Evolutionary conservation across 2,888 invertebrate genomes (phyloP).

Genomic region (Pecten maximus): DNA sequence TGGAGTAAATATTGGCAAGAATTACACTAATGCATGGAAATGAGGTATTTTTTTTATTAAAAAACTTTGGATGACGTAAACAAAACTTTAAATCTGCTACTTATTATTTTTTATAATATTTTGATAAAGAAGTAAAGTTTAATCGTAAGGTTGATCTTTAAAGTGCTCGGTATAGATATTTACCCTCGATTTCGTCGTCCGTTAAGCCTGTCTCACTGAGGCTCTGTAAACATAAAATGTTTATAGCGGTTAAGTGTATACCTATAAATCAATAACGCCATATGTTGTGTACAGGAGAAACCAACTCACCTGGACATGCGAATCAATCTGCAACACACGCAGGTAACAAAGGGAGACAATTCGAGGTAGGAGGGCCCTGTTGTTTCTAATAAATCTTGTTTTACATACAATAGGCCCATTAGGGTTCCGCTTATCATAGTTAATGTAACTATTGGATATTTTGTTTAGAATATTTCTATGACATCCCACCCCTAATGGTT

Average conservation of each 20-base stretch:
- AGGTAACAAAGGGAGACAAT: neutral
- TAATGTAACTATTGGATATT: neutral
- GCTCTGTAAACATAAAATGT: neutral
- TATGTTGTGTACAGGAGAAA: neutral
- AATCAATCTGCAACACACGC: neutral
- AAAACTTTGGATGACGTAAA: too few relatives aligned
- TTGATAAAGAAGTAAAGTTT: too few relatives aligned
- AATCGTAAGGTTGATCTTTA: neutral
- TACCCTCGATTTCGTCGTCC: neutral
- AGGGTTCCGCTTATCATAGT: neutral
- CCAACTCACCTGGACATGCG: neutral
- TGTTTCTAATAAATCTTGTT: neutral
- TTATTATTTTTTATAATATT: too few relatives aligned
- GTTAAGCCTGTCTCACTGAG: neutral
- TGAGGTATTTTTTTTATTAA: too few relatives aligned
- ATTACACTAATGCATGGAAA: too few relatives aligned
- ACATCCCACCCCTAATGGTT: neutral
- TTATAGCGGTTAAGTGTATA: neutral
- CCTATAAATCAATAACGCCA: neutral
- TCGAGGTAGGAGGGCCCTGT: neutral
- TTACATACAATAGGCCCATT: neutral
- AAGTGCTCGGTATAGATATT: neutral
- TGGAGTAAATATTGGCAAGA: too few relatives aligned
- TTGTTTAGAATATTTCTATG: neutral
- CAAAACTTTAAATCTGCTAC: too few relatives aligned